Conservation (phyloP, 2,797 vertebrate species). For the Diglossa cyanea region DNA sequence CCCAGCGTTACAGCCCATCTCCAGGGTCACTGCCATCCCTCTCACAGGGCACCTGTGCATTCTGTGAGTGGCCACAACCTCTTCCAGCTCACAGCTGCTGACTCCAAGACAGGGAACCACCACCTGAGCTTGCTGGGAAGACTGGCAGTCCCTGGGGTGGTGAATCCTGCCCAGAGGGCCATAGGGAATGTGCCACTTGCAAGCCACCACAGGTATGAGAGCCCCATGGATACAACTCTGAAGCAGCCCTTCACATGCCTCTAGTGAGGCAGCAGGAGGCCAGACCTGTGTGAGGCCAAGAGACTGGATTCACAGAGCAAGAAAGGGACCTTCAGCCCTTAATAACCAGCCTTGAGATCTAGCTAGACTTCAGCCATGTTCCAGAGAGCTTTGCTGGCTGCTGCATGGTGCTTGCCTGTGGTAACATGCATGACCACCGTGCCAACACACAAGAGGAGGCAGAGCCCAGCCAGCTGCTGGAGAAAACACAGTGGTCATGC, state of each 20-base stretch:
- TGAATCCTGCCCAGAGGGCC: fast-evolving
- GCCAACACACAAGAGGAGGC: not conserved
- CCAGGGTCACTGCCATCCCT: not conserved
- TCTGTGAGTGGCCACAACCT: not conserved
- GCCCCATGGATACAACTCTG: not conserved
- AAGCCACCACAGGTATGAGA: not conserved
- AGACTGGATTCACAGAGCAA: not conserved
- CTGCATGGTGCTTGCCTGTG: not conserved
- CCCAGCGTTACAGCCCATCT: not conserved
- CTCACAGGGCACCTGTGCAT: fast-evolving
- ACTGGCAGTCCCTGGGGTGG: not conserved
- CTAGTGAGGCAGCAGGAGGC: not conserved
- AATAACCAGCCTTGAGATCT: not conserved
- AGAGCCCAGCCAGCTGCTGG: not conserved
- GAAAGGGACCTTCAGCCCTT: not conserved
- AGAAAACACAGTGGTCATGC: not conserved
- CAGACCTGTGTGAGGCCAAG: not conserved
- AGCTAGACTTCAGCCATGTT: not conserved
- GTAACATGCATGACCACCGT: fast-evolving
- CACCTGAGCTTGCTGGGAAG: not conserved
- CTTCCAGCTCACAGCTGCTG: not conserved
- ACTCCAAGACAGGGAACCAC: not conserved
- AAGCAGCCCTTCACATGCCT: not conserved
- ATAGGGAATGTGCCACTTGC: not conserved
- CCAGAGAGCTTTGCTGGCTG: not conserved